Conservation (phyloP, 2,797 vertebrate genomes). For the Pantherophis alleghaniensis region DNA sequence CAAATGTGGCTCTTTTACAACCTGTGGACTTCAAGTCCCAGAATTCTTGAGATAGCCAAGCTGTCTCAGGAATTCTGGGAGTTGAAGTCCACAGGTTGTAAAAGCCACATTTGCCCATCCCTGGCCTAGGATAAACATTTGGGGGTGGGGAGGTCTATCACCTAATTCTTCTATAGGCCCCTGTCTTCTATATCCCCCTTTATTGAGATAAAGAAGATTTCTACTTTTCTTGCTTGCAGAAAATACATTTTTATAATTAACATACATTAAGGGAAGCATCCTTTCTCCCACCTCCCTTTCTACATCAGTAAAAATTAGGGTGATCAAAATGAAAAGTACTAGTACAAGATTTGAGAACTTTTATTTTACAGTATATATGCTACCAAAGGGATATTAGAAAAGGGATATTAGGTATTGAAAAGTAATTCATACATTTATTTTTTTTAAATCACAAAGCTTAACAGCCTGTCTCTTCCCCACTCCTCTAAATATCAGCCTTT, state of each 20-base stretch:
- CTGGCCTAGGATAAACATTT: neutral
- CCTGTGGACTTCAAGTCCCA: too few relatives aligned
- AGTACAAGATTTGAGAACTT: neutral
- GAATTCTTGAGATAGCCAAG: too few relatives aligned
- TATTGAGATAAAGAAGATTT: neutral
- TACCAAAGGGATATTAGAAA: neutral
- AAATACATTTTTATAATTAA: neutral
- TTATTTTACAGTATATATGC: neutral
- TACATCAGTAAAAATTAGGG: neutral
- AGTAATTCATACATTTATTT: neutral
- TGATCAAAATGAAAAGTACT: neutral
- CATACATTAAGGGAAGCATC: neutral
- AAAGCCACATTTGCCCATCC: too few relatives aligned
- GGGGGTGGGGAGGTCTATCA: too few relatives aligned
- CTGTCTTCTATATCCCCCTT: neutral
- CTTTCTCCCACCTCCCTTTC: too few relatives aligned
- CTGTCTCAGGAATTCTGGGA: too few relatives aligned
- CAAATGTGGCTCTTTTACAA: too few relatives aligned
- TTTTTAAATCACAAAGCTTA: neutral
- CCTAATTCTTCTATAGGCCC: too few relatives aligned
- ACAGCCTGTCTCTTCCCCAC: neutral
- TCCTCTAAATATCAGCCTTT: neutral
- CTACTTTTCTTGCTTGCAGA: neutral
- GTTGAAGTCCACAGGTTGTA: too few relatives aligned
- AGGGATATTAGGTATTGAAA: too few relatives aligned